These are phyloP conservation scores for Cydia fagiglandana DNA, from an alignment of 1,140 invertebrate species.

Conservation along the genomic window DNA sequence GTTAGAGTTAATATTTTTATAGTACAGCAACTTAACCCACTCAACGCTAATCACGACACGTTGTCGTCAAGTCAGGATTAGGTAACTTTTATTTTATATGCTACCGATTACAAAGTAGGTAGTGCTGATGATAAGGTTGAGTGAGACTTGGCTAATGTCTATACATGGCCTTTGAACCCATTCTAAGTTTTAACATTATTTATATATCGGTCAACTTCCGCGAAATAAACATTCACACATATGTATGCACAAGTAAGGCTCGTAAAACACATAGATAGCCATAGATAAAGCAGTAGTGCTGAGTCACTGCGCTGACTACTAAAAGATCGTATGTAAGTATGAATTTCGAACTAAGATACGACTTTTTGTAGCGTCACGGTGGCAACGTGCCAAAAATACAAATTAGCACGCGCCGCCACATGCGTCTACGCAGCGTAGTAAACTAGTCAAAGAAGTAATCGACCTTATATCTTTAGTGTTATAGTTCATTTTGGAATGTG, in stretches of 20 bases:
- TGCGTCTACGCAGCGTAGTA: slow-evolving; percentile 19
- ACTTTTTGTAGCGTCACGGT: background rate
- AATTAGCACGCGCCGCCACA: slow-evolving; percentile 48
- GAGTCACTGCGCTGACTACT: background rate
- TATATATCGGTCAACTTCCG: slow-evolving; percentile 3
- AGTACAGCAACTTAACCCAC: background rate
- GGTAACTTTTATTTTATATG: no score
- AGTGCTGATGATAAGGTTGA: no score
- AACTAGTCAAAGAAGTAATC: background rate
- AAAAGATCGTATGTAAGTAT: background rate
- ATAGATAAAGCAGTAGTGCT: slow-evolving; percentile 19
- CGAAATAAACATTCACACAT: background rate
- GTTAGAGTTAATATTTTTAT: no score
- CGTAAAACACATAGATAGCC: slow-evolving; percentile 17
- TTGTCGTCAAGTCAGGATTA: background rate
- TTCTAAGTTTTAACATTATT: background rate
- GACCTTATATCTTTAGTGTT: background rate
- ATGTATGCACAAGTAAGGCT: background rate
- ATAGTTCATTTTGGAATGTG: background rate
- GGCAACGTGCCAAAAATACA: slow-evolving; percentile 51
- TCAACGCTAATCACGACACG: background rate
- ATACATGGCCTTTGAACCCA: slow-evolving; percentile 3
- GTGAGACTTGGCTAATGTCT: no score
- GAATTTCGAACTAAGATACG: background rate
- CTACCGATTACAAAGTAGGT: background rate